Evolutionary conservation across 1,140 invertebrate genomes (phyloP).

Genomic region (Solenopsis invicta): DNA sequence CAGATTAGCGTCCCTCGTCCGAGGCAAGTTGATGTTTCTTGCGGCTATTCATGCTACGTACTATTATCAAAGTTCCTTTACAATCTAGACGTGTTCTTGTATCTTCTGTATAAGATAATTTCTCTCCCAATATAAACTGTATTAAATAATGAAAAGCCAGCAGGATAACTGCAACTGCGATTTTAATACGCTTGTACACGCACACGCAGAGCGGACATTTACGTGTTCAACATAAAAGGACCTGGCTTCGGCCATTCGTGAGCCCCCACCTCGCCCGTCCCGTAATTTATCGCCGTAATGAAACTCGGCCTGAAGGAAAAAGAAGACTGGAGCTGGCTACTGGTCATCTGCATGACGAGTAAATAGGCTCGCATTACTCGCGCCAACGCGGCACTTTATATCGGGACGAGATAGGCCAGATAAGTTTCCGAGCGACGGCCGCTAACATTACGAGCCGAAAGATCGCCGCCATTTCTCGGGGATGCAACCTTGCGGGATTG

Average conservation of each 20-base stretch:
- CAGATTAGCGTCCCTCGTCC: neutral
- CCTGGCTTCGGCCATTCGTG: constrained; percentile 49
- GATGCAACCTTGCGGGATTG: neutral
- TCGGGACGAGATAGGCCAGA: constrained; percentile 67
- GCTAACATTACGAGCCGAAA: constrained; percentile 18
- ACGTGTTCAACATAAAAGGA: constrained; percentile 14
- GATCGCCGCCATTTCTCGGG: constrained; percentile 32
- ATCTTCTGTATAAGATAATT: neutral
- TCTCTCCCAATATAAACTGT: neutral
- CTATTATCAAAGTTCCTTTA: constrained; percentile 3
- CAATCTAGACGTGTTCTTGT: neutral
- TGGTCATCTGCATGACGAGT: constrained; percentile 84
- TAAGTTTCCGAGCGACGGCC: constrained; percentile 67
- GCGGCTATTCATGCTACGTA: too few species aligned
- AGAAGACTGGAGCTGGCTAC: constrained; percentile 79
- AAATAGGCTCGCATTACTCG: constrained; percentile 82
- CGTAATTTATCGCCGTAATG: constrained; percentile 81
- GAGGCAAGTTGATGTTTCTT: neutral
- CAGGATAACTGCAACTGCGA: neutral
- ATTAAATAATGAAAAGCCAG: neutral
- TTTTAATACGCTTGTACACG: constrained; percentile 11
- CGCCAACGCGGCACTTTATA: constrained; percentile 80
- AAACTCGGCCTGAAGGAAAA: constrained; percentile 72
- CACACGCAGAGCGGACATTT: neutral
- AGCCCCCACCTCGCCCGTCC: constrained; percentile 21